Evolutionary conservation across 2,888 invertebrate genomes (phyloP).

Genomic region (Cantharis flavilabris): DNA sequence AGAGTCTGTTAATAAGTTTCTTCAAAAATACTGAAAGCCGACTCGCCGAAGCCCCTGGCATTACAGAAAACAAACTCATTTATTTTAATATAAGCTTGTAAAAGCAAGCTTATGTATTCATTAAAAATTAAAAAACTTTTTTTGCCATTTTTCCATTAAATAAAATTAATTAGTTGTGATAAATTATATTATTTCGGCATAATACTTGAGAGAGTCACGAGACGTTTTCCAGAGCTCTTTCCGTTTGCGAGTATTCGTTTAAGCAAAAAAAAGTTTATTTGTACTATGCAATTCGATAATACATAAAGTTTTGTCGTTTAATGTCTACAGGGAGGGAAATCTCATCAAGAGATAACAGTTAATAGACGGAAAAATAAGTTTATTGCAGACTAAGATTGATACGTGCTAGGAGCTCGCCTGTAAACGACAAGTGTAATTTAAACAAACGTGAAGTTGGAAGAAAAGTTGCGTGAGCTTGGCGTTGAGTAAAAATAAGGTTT

Average conservation of each 20-base stretch:
- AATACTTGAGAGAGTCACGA: neutral
- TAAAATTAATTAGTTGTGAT: neutral
- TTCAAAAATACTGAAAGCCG: conserved; percentile 8
- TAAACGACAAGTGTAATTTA: neutral
- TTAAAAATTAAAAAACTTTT: conserved; percentile 4
- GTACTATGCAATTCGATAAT: neutral
- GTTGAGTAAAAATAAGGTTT: neutral
- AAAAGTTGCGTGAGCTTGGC: neutral
- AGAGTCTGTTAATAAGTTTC: conserved; percentile 16
- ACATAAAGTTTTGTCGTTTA: neutral
- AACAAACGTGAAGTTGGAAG: neutral
- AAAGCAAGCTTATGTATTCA: conserved; percentile 5
- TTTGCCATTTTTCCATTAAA: neutral
- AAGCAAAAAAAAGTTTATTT: neutral
- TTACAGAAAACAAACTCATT: conserved; percentile 14
- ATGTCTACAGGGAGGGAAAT: neutral
- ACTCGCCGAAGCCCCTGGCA: neutral
- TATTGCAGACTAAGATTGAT: neutral
- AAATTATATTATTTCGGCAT: neutral
- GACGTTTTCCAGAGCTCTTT: neutral
- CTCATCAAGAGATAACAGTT: neutral
- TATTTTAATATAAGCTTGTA: conserved; percentile 14
- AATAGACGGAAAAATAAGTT: neutral
- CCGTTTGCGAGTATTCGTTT: neutral
- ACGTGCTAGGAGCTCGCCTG: neutral